phyloP scores from a whole-genome alignment of 2,113 vertebrate genomes.

The Porphyrio hochstetteri region DNA sequence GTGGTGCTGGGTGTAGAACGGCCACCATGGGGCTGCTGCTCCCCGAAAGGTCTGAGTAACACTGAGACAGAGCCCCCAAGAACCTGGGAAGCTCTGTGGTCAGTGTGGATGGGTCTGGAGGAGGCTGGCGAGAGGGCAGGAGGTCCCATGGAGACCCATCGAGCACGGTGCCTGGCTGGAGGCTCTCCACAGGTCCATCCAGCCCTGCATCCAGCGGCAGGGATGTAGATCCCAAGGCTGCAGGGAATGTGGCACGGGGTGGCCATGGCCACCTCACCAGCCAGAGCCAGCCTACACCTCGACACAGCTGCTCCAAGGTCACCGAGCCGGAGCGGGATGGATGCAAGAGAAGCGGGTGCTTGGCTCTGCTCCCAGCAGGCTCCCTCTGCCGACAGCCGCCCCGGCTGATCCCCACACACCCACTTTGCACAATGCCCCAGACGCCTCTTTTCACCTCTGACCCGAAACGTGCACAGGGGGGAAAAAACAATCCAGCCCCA shows the following conservation, averaged over 20 bases:
- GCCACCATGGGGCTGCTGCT: neutral
- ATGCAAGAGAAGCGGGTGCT: neutral
- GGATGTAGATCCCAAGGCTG: fast-evolving
- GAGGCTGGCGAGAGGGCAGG: neutral
- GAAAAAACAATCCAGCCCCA: neutral
- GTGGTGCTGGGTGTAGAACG: neutral
- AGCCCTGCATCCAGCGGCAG: neutral
- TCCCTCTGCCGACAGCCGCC: neutral
- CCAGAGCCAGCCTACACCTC: too few species aligned
- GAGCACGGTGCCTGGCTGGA: neutral
- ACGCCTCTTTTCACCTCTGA: fast-evolving
- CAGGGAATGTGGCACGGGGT: neutral
- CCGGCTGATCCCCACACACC: neutral
- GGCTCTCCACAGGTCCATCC: fast-evolving
- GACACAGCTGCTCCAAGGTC: neutral
- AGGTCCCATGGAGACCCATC: fast-evolving
- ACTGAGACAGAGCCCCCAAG: neutral
- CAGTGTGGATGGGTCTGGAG: fast-evolving
- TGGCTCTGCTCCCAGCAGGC: neutral
- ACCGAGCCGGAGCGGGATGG: fast-evolving
- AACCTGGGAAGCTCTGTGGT: neutral
- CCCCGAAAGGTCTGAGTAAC: fast-evolving
- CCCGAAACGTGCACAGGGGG: neutral
- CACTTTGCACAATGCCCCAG: fast-evolving
- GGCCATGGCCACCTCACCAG: neutral